Base-by-base conservation (phyloP, 2,797 vertebrate genomes). In the Smutsia gigantea region DNA sequence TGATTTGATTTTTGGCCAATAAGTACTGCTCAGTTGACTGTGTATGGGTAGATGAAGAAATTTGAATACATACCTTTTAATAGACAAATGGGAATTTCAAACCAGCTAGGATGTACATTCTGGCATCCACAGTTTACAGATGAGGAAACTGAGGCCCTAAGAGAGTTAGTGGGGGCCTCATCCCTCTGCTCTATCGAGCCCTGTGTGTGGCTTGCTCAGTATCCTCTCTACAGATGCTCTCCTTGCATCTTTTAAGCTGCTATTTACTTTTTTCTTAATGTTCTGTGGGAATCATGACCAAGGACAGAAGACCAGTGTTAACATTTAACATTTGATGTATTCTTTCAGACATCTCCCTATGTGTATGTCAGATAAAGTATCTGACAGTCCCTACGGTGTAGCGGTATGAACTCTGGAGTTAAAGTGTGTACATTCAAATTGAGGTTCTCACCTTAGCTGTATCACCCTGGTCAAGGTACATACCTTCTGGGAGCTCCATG, bases 11-110 rank as follows among this genome's bases (percentile, higher is more conserved):
- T 94, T 92, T 87, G 29, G 3, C 66, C 31, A 61, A 0, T 19
- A 90, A 84, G 42, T 87, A 27, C 53, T 66, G 49, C 31, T 81
- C 39, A 55, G 39, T 69, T 86, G 82, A 63, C 17, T 96, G 51
- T 46, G 21, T 25, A n/a, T 74, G 18, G 27, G 42, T n/a, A 5
- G 25, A 19, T 72, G 53, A 39, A 66, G 49, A 59, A 49, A 46
- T 93, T 64, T 88, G 88, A 77, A n/a, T 37, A 31, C 4, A 37
- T 59, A 34, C 46, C 42, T 34, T 59, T 53, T 49, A 46, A 46
- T 59, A 63, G 51, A 77, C 74, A 69, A 87, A 2, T 27, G 19
- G 53, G 31, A 34, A 49, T 83, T 90, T 85, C 34, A 19, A 46
- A 39, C 51, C 23, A 19, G 9, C 10, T 27, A 34, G 39, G 21